Base-by-base conservation (phyloP, 2,113 vertebrate genomes). In the Catharus minimus region DNA sequence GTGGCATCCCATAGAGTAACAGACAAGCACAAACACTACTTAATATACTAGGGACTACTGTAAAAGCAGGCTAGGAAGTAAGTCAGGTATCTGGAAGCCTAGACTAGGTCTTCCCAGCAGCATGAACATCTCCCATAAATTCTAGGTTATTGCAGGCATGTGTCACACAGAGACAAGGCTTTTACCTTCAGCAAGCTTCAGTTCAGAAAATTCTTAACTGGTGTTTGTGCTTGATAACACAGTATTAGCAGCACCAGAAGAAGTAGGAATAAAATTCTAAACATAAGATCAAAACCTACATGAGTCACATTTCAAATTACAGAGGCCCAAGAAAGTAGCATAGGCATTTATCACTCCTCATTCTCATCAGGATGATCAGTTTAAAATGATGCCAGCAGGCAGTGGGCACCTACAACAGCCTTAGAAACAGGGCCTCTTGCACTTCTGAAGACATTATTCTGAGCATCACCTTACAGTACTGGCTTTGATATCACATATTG, bases 381-480 rank as follows among this genome's bases (percentile, higher is more conserved):
- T 89, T 82, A 41, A 49, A 46, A 60, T 8, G 26, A 12, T 43
- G 30, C 15, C 77, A 86, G 73, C 33, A 83, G 73, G 43, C 41
- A 85, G 49, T 7, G 3, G 30, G 55, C 41, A 81, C 43, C 52
- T 57, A 41, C 50, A 53, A 38, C 65, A 83, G 50, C 50, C 81
- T 49, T 66, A 75, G 78, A 65, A 82, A 62, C 32, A 3, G 11
- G 33, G 26, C 7, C 16, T 53, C 60, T 44, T 72, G 32, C 28
- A 41, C 46, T 71, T 60, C 36, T 55, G 23, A 78, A 55, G 44
- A 28, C n/a, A 21, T 46, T 4, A 14, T 58, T 84, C 38, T 56
- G 33, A 68, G 26, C 36, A 44, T 50, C 44, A 52, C 43, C 26
- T 65, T 16, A n/a, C 0, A 0, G 22, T 58, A 9, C 2, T 49